A percentile compares a stretch with the other conserved stretches of the same genome.
These are phyloP conservation scores for Bombus superbus DNA, from an alignment of 1,140 invertebrate species.

Conservation along the genomic window DNA sequence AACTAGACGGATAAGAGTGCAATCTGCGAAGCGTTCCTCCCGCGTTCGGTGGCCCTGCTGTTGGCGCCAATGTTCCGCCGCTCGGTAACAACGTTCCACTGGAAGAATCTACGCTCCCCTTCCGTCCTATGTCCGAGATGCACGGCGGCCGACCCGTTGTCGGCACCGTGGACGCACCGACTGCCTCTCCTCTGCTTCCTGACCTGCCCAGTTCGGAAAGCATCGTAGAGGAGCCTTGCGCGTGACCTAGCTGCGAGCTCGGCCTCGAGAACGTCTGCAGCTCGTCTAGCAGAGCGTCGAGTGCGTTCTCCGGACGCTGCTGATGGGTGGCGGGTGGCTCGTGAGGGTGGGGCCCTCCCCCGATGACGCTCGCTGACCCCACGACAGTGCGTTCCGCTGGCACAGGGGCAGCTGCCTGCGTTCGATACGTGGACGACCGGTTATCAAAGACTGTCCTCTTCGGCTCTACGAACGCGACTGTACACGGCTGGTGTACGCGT, in stretches of 20 bases:
- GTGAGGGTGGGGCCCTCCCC: slow-evolving; percentile 85
- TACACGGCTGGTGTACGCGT: neutral
- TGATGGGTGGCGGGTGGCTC: slow-evolving; percentile 84
- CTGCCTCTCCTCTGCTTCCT: slow-evolving; percentile 58
- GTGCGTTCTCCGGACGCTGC: slow-evolving; percentile 94
- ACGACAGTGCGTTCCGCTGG: slow-evolving; percentile 84
- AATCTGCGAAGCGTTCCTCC: slow-evolving; percentile 85
- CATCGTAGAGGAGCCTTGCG: slow-evolving; percentile 49
- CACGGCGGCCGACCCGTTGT: slow-evolving; percentile 73
- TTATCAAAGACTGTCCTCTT: neutral
- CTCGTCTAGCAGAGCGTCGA: slow-evolving; percentile 97
- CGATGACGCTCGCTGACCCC: slow-evolving; percentile 84
- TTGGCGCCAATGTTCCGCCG: slow-evolving; percentile 27
- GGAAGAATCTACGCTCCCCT: slow-evolving; percentile 84
- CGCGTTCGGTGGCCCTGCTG: slow-evolving; percentile 60
- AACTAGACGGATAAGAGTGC: slow-evolving; percentile 90
- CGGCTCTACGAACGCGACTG: neutral
- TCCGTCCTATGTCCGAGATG: slow-evolving; percentile 83
- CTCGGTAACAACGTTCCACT: slow-evolving; percentile 74
- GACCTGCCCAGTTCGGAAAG: slow-evolving; percentile 69
- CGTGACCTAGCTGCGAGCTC: slow-evolving; percentile 77
- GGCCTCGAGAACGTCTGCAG: slow-evolving; percentile 92
- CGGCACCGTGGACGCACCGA: slow-evolving; percentile 69
- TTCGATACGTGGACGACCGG: slow-evolving; percentile 55
- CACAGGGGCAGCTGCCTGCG: slow-evolving; percentile 84